Base-by-base conservation (phyloP, 2,888 invertebrate species). In the Hypercompe scribonia region DNA sequence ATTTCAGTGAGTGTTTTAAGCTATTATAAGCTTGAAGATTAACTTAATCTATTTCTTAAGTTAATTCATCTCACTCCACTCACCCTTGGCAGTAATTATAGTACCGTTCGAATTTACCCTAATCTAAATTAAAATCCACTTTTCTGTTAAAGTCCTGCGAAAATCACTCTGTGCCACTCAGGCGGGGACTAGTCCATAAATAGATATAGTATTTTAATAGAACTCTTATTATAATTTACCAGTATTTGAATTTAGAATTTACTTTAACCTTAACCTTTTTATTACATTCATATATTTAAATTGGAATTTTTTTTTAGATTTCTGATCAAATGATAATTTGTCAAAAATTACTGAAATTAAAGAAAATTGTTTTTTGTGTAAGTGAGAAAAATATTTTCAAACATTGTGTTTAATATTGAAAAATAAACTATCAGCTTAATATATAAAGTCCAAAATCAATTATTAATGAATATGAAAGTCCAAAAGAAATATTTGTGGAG, bases 91-190 rank as follows among this genome's bases (percentile, higher is more conserved):
- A 70, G 42, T 54, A 66, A 70, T 65, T 66, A 50, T 36, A 54
- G 39, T 39, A 33, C n/a, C 31, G 31, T 65, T 66, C 65, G 18
- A 63, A 42, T 70, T 28, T 65, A 70, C 42, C 33, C 42, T 66
- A 66, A 73, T 69, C 69, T 73, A 69, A 73, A 73, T 70, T 73
- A 66, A 73, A 70, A 65, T 61, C 70, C 33, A 61, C 34, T 67
- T 34, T 54, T 68, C 54, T 34, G 54, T 54, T 15, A 3, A 33
- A 34, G 4, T 3, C 3, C 34, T 31, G 31, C 18, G 31, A 28
- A 36, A 54, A 54, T 36, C 36, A 28, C 36, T 34, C 34, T n/a
- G 18, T 54, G 36, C 28, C 8, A 68, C 18, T 68, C 36, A 36
- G 54, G 31, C 18, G 33, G 31, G 11, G 46, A 31, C 24, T 46